Evolutionary conservation across 2,888 invertebrate genomes (phyloP).

Genomic region (Emmelina monodactyla): DNA sequence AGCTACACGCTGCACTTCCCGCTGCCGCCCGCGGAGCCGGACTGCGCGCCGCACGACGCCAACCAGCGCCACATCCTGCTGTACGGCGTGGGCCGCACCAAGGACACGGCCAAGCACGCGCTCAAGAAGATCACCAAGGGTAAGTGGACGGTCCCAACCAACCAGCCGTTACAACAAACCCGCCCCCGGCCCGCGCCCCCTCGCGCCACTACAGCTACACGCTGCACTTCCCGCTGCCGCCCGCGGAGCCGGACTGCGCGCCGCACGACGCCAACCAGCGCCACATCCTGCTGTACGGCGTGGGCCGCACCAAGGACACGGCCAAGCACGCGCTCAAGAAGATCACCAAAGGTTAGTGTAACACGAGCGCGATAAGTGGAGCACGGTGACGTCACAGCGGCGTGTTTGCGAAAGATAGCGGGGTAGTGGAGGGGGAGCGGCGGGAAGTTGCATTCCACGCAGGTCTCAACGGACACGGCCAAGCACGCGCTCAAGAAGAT

Average conservation of each 20-base stretch:
- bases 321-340: slow-evolving; percentile 85
- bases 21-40: slow-evolving; percentile 77
- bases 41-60: slow-evolving; percentile 83
- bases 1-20: slow-evolving; percentile 96
- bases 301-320: too few relatives aligned
- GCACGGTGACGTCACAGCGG: too few relatives aligned
- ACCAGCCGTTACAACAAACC: too few relatives aligned
- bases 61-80: slow-evolving; percentile 95
- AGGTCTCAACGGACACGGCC: slow-evolving; percentile 36
- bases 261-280: slow-evolving; percentile 97
- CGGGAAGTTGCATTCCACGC: background rate
- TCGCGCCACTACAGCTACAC: slow-evolving; percentile 91
- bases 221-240: slow-evolving; percentile 93
- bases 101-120: slow-evolving; percentile 81
- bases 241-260: slow-evolving; percentile 69
- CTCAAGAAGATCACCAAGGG: slow-evolving; percentile 86
- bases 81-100: slow-evolving; percentile 97
- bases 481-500: slow-evolving; percentile 84
- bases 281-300: slow-evolving; percentile 93
- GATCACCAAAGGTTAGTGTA: slow-evolving; percentile 73
- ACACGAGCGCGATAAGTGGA: too few relatives aligned
- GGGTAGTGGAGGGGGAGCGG: too few relatives aligned
- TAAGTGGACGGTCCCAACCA: too few relatives aligned
- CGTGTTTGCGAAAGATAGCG: too few relatives aligned
- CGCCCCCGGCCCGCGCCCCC: too few relatives aligned